These are phyloP conservation scores for Gnathonemus echidnorhynchus DNA, from an alignment of 2,113 vertebrate genomes.

Conservation along the genomic window DNA sequence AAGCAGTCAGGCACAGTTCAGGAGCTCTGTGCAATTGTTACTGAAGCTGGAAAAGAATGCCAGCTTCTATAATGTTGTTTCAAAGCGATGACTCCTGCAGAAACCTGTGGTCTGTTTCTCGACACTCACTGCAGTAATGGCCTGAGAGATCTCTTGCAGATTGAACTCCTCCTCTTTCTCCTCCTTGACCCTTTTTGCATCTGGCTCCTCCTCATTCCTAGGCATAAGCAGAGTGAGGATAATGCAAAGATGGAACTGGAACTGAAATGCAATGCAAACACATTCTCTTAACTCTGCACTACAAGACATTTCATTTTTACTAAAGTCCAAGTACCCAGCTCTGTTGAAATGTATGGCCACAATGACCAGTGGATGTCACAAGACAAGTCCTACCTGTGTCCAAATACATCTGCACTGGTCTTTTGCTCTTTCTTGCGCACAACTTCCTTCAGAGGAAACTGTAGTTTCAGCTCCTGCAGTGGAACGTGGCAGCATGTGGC, in stretches of 20 bases:
- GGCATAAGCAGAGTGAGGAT: constrained; percentile 20
- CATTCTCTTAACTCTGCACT: neutral
- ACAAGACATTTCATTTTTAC: neutral
- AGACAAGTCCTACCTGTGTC: constrained; percentile 64
- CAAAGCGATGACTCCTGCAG: neutral
- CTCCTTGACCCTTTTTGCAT: constrained; percentile 65
- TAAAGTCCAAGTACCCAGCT: neutral
- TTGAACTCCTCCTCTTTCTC: constrained; percentile 66
- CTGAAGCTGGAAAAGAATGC: neutral
- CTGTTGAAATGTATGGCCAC: neutral
- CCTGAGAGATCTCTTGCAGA: constrained; percentile 69
- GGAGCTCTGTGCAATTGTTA: neutral
- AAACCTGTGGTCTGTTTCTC: neutral
- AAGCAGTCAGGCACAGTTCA: neutral
- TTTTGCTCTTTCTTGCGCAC: constrained; percentile 76
- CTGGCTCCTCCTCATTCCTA: constrained; percentile 58
- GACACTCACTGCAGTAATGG: constrained; percentile 74
- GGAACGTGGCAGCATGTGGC: constrained; percentile 59
- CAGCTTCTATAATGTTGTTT: neutral
- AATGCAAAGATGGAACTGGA: neutral
- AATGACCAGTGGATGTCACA: neutral
- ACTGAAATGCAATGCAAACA: neutral
- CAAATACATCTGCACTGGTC: constrained; percentile 83
- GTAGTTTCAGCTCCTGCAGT: constrained; percentile 71
- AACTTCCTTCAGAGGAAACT: constrained; percentile 78